Percentiles rank a stretch among this genome's conserved stretches.
Evolutionary conservation across 2,113 vertebrate species (phyloP).

Genomic region (Notarius quadriscutis): DNA sequence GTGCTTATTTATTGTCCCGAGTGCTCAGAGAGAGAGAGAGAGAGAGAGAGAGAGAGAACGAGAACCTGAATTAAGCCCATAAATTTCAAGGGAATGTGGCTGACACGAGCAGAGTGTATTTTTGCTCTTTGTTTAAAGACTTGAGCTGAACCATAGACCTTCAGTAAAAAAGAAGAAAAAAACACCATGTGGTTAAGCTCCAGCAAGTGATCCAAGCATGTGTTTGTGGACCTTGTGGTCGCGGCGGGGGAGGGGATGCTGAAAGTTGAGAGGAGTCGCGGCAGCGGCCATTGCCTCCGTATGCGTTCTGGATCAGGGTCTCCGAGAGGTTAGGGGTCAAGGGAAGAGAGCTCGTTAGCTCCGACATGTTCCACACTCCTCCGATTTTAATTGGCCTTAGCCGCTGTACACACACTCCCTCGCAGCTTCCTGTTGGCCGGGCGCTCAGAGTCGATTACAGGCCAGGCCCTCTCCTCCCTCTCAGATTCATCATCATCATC

Average conservation of each 20-base stretch:
- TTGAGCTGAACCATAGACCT: conserved; percentile 42
- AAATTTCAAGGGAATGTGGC: conserved; percentile 55
- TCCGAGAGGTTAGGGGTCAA: conserved; percentile 72
- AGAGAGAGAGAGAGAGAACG: conserved; percentile 19
- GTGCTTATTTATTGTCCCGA: conserved; percentile 58
- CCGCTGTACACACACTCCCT: conserved; percentile 55
- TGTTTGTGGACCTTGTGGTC: conserved; percentile 66
- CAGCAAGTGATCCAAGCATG: conserved; percentile 55
- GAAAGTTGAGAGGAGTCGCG: conserved; percentile 46
- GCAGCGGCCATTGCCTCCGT: conserved; percentile 57
- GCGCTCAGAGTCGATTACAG: conserved; percentile 62
- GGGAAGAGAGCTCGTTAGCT: conserved; percentile 72
- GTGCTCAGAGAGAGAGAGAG: conserved; percentile 53
- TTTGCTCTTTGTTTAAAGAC: conserved; percentile 54
- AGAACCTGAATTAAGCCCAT: conserved; percentile 45
- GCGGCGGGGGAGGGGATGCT: conserved; percentile 41
- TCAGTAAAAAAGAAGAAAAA: conserved; percentile 49
- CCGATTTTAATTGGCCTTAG: conserved; percentile 66
- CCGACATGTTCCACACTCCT: conserved; percentile 53
- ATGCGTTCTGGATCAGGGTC: conserved; percentile 67
- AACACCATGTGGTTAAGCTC: conserved; percentile 62
- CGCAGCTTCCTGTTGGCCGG: conserved; percentile 67
- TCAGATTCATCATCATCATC: conserved; percentile 53
- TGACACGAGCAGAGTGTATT: conserved; percentile 33
- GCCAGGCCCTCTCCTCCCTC: conserved; percentile 38